phyloP scores from a whole-genome alignment of 35 echinoderm and acorn worm genomes.

The Ophiothrix spiculata region DNA sequence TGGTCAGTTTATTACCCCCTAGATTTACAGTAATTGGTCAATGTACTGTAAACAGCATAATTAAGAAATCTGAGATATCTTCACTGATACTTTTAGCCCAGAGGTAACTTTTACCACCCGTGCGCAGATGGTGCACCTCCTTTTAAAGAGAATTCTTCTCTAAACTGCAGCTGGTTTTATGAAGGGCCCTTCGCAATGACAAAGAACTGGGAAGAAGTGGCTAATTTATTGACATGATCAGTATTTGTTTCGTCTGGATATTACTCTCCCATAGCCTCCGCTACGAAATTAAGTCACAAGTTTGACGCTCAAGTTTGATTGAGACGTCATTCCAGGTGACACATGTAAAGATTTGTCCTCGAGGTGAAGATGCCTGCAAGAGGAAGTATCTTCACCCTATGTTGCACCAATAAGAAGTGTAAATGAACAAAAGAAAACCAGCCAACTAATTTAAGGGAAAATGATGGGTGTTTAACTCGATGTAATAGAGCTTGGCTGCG shows the following conservation, averaged over 20 bases:
- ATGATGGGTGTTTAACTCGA: background rate
- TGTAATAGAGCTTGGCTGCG: background rate
- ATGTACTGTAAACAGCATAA: too few species aligned
- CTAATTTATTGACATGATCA: constrained; percentile 13
- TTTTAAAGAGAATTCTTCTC: background rate
- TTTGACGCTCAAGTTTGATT: constrained; percentile 12
- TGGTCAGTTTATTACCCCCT: too few species aligned
- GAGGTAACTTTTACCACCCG: background rate
- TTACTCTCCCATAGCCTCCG: background rate
- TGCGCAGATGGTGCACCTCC: background rate
- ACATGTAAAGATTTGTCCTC: background rate
- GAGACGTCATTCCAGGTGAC: background rate
- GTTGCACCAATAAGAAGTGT: background rate
- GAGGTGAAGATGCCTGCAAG: background rate
- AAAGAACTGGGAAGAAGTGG: background rate
- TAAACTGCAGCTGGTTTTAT: background rate
- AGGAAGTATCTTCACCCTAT: background rate
- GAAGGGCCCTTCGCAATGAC: background rate
- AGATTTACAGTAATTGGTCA: too few species aligned
- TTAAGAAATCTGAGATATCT: too few species aligned
- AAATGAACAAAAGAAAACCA: background rate
- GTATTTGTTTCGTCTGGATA: background rate
- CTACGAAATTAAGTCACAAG: background rate
- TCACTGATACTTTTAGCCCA: background rate
- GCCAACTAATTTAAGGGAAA: background rate